Base-by-base conservation (phyloP, 2,888 invertebrate genomes). In the Chorisops tibialis region DNA sequence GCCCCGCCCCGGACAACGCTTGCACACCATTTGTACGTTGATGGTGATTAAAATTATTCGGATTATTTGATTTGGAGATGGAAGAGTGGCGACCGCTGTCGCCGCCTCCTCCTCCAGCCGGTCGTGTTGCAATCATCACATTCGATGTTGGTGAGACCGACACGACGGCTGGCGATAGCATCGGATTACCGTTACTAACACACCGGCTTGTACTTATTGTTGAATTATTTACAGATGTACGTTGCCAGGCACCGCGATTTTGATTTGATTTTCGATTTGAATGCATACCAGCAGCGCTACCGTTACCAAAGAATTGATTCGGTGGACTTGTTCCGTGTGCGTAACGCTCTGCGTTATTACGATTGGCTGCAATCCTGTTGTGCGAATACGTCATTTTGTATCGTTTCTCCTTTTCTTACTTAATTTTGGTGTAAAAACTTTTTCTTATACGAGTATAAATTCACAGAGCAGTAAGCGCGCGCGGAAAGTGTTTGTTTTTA, bases 281-380 rank as follows among this genome's bases (percentile, higher is more conserved):
- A 35, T 54, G 54, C 37, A 37, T 51, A 18, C 68, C 68, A 63
- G 64, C 63, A 19, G 69, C 67, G 24, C 72, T 69, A 21, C 39
- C 43, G 11, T 14, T 19, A 7, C 60, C 60, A 41, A 43, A 39
- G 37, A 51, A 51, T 9, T 39, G 50, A 49, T 62, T 47, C 35
- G 59, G 56, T 52, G 60, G 58, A 60, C 62, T 65, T 58, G 65
- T 50, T 38, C 65, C 65, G 58, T 65, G 58, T 65, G 65, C 65
- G 59, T 63, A 61, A 63, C 64, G 64, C 58, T 65, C 64, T 22
- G 58, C 66, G 56, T 61, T 61, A 52, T 63, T 63, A 22, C 62
- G 60, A 16, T 63, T 63, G 19, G 58, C 51, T 37, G 62, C 48
- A 54, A 60, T 51, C 54, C 65, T 52, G 45, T 64, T 64, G 64